Percentiles rank a stretch among this genome's conserved stretches.
Conservation (phyloP, 2,888 invertebrate species). For the Quadriops clusia region DNA sequence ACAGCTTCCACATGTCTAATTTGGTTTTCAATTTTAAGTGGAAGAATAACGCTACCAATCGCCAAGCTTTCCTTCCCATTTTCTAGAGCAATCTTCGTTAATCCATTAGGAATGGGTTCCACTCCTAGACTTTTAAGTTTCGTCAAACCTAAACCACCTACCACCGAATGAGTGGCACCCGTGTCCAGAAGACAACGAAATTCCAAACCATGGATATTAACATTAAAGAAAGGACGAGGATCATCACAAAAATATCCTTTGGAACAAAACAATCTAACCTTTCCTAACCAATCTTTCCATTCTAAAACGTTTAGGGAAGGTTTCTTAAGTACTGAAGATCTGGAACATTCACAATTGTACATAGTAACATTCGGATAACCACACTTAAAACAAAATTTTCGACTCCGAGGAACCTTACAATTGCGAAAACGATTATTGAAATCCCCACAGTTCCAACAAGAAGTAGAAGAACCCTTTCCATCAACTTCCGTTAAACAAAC, state of each 20-base stretch:
- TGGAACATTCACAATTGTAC: neutral
- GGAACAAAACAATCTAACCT: too few relatives aligned
- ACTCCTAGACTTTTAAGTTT: neutral
- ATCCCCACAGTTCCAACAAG: too few relatives aligned
- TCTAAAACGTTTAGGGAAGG: too few relatives aligned
- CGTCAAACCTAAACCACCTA: neutral
- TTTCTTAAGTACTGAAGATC: neutral
- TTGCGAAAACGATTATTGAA: too few relatives aligned
- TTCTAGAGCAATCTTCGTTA: neutral
- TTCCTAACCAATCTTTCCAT: too few relatives aligned
- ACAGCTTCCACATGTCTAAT: neutral
- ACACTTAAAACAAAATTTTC: too few relatives aligned
- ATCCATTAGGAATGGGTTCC: neutral
- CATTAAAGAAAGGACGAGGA: neutral
- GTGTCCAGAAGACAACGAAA: neutral
- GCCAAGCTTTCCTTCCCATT: neutral
- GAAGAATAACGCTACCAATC: neutral
- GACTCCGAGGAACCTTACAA: too few relatives aligned
- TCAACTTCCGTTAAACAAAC: too few relatives aligned
- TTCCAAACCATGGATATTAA: neutral
- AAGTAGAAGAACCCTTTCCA: too few relatives aligned
- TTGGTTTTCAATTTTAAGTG: neutral
- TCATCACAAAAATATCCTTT: too few relatives aligned
- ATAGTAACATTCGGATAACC: too few relatives aligned
- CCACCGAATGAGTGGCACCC: neutral